A percentile compares a stretch with the other conserved stretches of the same genome.
Evolutionary conservation across 2,888 invertebrate genomes (phyloP).

Genomic region (Ormia ochracea): DNA sequence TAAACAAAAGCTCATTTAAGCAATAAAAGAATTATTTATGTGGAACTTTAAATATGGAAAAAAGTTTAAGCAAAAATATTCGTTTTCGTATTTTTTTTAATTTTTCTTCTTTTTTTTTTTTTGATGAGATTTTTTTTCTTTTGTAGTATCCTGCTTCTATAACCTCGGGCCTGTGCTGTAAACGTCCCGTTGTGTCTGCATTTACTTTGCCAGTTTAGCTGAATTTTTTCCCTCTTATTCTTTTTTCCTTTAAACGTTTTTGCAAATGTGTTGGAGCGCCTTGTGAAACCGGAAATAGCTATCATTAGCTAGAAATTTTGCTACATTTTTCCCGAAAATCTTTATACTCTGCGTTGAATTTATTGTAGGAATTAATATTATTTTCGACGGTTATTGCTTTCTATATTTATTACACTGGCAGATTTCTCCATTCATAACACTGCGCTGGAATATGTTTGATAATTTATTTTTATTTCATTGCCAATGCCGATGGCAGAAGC

Average conservation of each 20-base stretch:
- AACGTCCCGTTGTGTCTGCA: constrained; percentile 33
- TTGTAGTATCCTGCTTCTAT: constrained; percentile 12
- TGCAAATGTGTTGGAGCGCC: constrained; percentile 26
- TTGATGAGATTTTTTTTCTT: neutral
- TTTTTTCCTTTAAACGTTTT: constrained; percentile 6
- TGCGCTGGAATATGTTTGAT: constrained; percentile 49
- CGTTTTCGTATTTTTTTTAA: constrained; percentile 52
- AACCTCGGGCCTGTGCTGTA: constrained; percentile 27
- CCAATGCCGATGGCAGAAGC: neutral
- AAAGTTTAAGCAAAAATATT: too few relatives aligned
- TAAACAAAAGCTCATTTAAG: too few relatives aligned
- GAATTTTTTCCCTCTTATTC: neutral
- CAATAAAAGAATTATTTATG: too few relatives aligned
- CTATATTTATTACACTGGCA: constrained; percentile 39
- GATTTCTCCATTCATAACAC: constrained; percentile 47
- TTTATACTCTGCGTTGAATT: constrained; percentile 22
- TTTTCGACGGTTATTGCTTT: constrained; percentile 20
- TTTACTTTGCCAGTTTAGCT: neutral
- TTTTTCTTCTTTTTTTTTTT: too few relatives aligned
- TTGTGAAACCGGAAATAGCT: constrained; percentile 54
- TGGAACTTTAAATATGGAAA: too few relatives aligned
- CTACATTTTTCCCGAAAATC: constrained; percentile 19
- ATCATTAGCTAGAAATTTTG: constrained; percentile 51
- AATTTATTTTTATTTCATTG: constrained; percentile 15
- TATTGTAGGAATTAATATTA: constrained; percentile 26